A percentile compares a stretch with the other conserved stretches of the same genome.
These are phyloP conservation scores for Equus przewalskii DNA, from an alignment of 2,113 vertebrate genomes.

Conservation along the genomic window DNA sequence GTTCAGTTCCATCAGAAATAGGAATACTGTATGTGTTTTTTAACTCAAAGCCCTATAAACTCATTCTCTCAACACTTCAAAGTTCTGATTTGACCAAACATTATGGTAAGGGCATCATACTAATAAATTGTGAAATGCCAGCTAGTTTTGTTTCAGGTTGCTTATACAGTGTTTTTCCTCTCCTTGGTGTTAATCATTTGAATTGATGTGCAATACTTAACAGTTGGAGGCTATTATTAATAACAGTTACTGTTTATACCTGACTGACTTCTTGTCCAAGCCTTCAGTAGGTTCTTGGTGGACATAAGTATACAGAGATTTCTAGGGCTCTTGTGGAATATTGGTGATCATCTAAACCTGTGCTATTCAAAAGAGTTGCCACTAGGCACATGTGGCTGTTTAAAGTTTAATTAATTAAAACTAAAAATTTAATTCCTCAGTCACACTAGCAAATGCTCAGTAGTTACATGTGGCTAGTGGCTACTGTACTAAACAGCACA, in stretches of 20 bases:
- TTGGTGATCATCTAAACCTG: not conserved
- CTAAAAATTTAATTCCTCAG: slow-evolving; percentile 32
- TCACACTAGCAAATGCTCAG: not conserved
- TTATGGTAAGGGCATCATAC: slow-evolving; percentile 25
- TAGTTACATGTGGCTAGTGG: not conserved
- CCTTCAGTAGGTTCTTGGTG: slow-evolving; percentile 2
- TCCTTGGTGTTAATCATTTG: slow-evolving; percentile 40
- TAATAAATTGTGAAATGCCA: slow-evolving; percentile 42
- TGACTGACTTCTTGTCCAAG: slow-evolving; percentile 28
- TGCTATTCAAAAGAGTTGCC: slow-evolving; percentile 20
- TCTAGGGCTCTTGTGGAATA: not conserved
- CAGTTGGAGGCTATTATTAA: slow-evolving; percentile 40
- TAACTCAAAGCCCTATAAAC: slow-evolving; percentile 34
- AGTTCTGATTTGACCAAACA: slow-evolving; percentile 31
- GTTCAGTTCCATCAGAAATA: slow-evolving; percentile 32
- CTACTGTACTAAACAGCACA: not conserved
- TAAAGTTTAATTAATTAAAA: slow-evolving; percentile 56
- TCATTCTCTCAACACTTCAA: slow-evolving; percentile 26
- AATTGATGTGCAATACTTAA: slow-evolving; percentile 34
- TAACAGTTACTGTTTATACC: slow-evolving; percentile 3
- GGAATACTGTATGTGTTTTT: slow-evolving; percentile 5
- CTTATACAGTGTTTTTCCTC: not conserved
- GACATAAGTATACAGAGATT: not conserved
- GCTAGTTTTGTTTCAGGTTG: slow-evolving; percentile 29
- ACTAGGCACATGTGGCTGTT: not conserved